Percentiles rank a stretch among this genome's conserved stretches.
Conservation (phyloP, 2,888 invertebrate genomes). For the Drosophila kambysellisi region DNA sequence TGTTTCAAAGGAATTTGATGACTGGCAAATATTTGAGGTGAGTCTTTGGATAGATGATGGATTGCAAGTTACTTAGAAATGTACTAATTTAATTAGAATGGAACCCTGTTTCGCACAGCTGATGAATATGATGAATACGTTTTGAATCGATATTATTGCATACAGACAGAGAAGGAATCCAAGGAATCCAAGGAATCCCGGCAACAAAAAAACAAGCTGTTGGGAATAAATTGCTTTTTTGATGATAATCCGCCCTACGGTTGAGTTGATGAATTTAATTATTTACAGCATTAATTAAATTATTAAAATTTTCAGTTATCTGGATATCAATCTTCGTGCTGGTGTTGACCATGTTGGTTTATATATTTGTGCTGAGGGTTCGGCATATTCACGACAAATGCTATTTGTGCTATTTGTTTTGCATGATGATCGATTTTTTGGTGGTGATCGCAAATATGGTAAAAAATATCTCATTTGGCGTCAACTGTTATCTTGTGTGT, state of each 20-base stretch:
- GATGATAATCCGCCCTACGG: neutral
- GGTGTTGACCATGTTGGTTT: constrained; percentile 85
- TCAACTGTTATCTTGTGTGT: constrained; percentile 54
- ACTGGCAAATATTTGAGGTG: constrained; percentile 37
- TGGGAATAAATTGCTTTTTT: neutral
- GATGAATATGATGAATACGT: neutral
- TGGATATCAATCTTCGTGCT: neutral
- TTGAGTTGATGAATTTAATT: neutral
- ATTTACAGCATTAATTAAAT: no score
- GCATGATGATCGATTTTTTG: constrained; percentile 87
- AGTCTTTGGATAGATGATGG: neutral
- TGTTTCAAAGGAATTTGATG: neutral
- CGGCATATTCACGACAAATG: constrained; percentile 90
- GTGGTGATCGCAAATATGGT: neutral
- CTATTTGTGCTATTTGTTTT: constrained; percentile 89
- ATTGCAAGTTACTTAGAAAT: constrained; percentile 2
- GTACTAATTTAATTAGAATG: constrained; percentile 9
- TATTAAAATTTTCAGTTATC: neutral
- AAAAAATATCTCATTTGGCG: constrained; percentile 85
- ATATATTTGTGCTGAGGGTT: constrained; percentile 89
- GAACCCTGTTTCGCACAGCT: constrained; percentile 8
- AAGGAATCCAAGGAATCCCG: no score
- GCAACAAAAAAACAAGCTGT: neutral
- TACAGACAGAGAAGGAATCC: constrained; percentile 8
- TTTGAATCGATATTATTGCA: constrained; percentile 13